Conservation (phyloP, 2,888 invertebrate genomes). For the Oasisia sp. region DNA sequence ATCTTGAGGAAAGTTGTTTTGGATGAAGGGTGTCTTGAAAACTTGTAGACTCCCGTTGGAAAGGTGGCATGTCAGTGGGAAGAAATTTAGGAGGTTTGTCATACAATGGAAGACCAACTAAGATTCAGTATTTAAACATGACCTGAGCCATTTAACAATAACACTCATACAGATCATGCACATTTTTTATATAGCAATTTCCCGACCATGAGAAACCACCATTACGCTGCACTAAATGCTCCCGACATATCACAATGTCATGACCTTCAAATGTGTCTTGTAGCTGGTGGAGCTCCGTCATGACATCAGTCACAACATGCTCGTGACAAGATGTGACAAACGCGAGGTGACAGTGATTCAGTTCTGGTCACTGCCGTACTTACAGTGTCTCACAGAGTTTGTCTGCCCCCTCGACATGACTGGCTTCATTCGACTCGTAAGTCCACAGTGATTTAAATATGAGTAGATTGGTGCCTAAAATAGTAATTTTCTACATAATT, state of each 20-base stretch:
- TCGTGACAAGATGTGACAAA: constrained; percentile 51
- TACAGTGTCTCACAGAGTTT: constrained; percentile 56
- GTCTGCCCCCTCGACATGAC: constrained; percentile 52
- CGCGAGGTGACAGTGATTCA: constrained; percentile 51
- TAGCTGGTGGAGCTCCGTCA: constrained; percentile 51
- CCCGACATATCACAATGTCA: background rate
- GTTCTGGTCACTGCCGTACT: constrained; percentile 60
- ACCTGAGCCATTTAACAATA: background rate
- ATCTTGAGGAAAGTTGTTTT: too few relatives aligned
- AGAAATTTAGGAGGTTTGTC: background rate
- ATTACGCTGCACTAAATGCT: background rate
- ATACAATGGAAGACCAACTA: background rate
- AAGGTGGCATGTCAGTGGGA: background rate
- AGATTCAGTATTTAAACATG: background rate
- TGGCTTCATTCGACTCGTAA: constrained; percentile 55
- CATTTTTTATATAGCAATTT: background rate
- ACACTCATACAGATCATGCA: background rate
- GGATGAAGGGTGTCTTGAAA: too few relatives aligned
- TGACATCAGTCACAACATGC: constrained; percentile 49
- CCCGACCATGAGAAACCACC: background rate
- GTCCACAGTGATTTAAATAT: constrained; percentile 29
- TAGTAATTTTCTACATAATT: too few relatives aligned
- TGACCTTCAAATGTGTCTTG: background rate
- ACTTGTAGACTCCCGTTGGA: background rate
- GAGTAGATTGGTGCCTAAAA: too few relatives aligned